Evolutionary conservation across 2,113 vertebrate species (phyloP), one percentile per base, ranked within the genome.

Genomic region (Cynopterus brachyotis): DNA sequence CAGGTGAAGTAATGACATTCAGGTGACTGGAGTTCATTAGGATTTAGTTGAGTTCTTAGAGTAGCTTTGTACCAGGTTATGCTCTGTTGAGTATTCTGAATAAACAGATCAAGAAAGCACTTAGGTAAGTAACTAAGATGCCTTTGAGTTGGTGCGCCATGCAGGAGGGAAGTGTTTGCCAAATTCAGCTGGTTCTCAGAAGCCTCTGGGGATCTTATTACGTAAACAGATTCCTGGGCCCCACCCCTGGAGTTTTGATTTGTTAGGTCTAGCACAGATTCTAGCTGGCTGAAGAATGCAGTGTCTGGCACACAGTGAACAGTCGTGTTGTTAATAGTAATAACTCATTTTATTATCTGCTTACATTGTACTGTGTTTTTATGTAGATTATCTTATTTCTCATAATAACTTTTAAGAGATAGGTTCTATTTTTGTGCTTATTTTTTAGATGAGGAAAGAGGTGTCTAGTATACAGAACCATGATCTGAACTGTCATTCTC

Each of bases 191-290:
- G 62, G 24, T 69, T 94, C 62, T 85, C 93, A 91, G 72, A 93
- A 59, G 85, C 28, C 78, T 81, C 53, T 89, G 82, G 76, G 32
- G 81, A 81, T 91, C 59, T 47, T 91, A 40, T 79, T 82, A 91
- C 53, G 47, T 80, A 94, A 92, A 84, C 69, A 91, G 72, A 76
- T 91, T 93, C 12, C 86, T 79, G 60, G 47, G 55, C 45, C 86
- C 69, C 40, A 79, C 30, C 35, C 47, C 55, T 86, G 55, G 73
- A 57, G 62, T 78, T 86, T n/a, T 78, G 35, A 53, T 95, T 94
- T 91, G 62, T 91, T 87, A 32, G 28, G 79, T 82, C 40, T 42
- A 70, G 35, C 8, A 9, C 45, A 76, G 59, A 82, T 69, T 53
- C 79, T 57, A 66, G 53, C 59, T 37, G 4, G 8, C 32, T 88